phyloP scores from a whole-genome alignment of 2,888 invertebrate species.

The Nemoura dubitans region DNA sequence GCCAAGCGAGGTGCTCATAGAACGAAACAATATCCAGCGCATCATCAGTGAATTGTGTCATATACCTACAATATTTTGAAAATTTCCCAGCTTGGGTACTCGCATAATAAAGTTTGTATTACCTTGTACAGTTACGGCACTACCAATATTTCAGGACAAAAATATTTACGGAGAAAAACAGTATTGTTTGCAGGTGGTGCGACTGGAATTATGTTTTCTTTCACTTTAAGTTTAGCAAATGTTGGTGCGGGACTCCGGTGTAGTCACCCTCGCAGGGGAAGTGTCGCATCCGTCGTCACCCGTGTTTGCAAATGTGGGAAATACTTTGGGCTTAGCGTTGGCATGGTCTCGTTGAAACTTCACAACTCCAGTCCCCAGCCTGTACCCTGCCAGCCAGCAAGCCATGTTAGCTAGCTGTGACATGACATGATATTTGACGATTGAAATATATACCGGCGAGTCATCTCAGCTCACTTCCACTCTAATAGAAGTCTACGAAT shows the following conservation, averaged over 20 bases:
- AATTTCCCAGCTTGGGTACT: no score
- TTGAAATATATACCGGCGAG: not conserved
- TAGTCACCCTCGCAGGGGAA: not conserved
- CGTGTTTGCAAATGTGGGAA: not conserved
- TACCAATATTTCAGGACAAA: not conserved
- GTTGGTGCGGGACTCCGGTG: not conserved
- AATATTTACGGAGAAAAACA: not conserved
- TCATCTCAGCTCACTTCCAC: slow-evolving; percentile 7
- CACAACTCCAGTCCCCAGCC: no score
- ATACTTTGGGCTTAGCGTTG: not conserved
- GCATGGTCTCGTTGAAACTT: no score
- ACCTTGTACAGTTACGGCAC: no score
- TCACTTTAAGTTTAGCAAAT: not conserved
- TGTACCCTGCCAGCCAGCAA: no score
- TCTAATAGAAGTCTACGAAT: not conserved
- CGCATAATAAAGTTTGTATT: no score
- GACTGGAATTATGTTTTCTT: not conserved
- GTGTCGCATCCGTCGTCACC: not conserved
- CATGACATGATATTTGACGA: not conserved
- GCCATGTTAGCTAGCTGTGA: not conserved
- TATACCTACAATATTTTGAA: no score
- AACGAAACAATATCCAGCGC: no score
- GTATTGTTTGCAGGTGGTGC: not conserved
- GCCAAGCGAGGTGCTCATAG: no score
- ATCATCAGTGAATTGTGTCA: no score